phyloP scores from a whole-genome alignment of 2,888 invertebrate species.

The Nymphalis urticae region DNA sequence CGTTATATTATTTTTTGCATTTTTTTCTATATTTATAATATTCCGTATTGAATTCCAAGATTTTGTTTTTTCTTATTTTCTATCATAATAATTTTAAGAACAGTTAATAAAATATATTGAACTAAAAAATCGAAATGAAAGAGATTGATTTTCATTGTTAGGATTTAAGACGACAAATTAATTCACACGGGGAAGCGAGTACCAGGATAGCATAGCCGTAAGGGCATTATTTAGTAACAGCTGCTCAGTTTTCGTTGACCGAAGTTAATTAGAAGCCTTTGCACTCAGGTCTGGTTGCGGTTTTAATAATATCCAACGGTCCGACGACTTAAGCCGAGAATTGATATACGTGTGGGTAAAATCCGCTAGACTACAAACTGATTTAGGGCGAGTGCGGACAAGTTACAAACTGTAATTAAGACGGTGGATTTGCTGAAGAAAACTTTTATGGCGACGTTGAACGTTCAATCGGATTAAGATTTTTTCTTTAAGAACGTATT shows the following conservation, averaged over 20 bases:
- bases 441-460: neutral
- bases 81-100: neutral
- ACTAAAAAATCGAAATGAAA: neutral
- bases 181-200: constrained; percentile 24
- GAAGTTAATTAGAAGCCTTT: constrained; percentile 72
- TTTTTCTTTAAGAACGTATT: no score
- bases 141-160: no score
- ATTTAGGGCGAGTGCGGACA: constrained; percentile 18
- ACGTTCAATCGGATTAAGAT: no score
- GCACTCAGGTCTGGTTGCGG: constrained; percentile 59
- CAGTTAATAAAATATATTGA: neutral
- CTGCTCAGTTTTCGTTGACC: constrained; percentile 58
- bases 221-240: constrained; percentile 59
- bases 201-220: constrained; percentile 52
- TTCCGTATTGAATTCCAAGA: no score
- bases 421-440: constrained; percentile 1
- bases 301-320: constrained; percentile 70
- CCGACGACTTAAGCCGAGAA: constrained; percentile 53
- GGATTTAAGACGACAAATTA: constrained; percentile 9
- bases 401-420: constrained; percentile 12
- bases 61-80: no score
- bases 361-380: constrained; percentile 31
- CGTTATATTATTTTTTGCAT: no score
- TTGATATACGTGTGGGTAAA: constrained; percentile 55
- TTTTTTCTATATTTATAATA: no score